Evolutionary conservation across 2,888 invertebrate species (phyloP).

Genomic region (Allygus modestus): DNA sequence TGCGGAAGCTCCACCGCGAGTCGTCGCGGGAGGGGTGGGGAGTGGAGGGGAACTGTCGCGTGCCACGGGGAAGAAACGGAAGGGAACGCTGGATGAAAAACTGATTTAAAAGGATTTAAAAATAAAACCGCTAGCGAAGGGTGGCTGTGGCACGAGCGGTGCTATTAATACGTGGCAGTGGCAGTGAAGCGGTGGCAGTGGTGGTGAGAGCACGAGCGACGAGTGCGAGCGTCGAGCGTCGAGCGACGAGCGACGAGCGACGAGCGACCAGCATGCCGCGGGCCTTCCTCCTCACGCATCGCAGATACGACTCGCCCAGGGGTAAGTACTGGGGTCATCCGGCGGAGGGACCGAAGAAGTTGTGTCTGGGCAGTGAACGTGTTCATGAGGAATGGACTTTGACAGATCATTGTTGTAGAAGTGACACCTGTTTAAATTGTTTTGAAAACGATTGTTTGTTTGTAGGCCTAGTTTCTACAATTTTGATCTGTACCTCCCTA

Average conservation of each 20-base stretch:
- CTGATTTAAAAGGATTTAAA: constrained; percentile 54
- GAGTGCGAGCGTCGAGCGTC: constrained; percentile 61
- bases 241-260: not conserved
- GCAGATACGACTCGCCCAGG: constrained; percentile 75
- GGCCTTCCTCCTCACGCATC: constrained; percentile 81
- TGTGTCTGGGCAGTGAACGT: too few relatives aligned
- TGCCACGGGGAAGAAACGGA: constrained; percentile 39
- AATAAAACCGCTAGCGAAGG: constrained; percentile 37
- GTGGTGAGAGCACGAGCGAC: not conserved
- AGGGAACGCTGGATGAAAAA: constrained; percentile 42
- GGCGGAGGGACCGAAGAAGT: too few relatives aligned
- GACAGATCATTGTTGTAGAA: too few relatives aligned
- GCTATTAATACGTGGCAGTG: constrained; percentile 49
- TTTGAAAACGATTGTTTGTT: too few relatives aligned
- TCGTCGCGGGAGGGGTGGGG: not conserved
- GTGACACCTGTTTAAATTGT: too few relatives aligned
- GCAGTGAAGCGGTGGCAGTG: constrained; percentile 31
- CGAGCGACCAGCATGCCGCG: constrained; percentile 77
- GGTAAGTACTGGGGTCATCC: constrained; percentile 38
- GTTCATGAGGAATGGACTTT: too few relatives aligned
- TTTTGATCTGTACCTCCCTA: too few relatives aligned
- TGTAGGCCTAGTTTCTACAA: too few relatives aligned
- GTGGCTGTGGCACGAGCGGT: constrained; percentile 42
- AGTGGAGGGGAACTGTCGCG: constrained; percentile 32
- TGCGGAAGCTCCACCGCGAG: too few relatives aligned